phyloP scores from a whole-genome alignment of 2,888 invertebrate genomes.

The Hedya salicella region DNA sequence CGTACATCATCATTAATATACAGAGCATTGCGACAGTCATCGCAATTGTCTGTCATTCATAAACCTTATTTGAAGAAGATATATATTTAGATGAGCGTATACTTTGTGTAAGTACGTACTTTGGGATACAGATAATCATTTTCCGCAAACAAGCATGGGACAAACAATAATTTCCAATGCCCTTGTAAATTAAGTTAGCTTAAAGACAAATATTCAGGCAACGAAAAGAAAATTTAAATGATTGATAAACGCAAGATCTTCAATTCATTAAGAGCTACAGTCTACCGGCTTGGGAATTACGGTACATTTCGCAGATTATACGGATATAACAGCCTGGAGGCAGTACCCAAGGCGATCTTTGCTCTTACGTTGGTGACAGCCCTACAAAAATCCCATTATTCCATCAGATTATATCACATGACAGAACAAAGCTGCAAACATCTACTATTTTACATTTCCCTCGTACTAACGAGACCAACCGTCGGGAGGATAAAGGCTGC shows the following conservation, averaged over 20 bases:
- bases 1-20: too few relatives aligned
- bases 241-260: background rate
- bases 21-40: too few relatives aligned
- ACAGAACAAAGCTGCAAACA: constrained; percentile 45
- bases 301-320: background rate
- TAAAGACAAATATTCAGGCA: background rate
- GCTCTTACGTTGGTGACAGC: constrained; percentile 27
- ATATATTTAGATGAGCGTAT: too few relatives aligned
- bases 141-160: too few relatives aligned
- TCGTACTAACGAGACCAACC: constrained; percentile 49
- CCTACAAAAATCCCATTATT: constrained; percentile 49
- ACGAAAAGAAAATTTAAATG: background rate
- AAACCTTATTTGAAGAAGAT: too few relatives aligned
- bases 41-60: too few relatives aligned
- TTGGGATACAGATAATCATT: too few relatives aligned
- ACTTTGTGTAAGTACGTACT: too few relatives aligned
- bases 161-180: too few relatives aligned
- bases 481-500: constrained; percentile 44
- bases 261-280: background rate
- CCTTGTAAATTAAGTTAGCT: background rate
- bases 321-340: too few relatives aligned
- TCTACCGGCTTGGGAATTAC: background rate
- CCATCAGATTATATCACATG: constrained; percentile 55
- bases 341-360: background rate
- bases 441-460: constrained; percentile 55